Evolutionary conservation across 2,797 vertebrate species (phyloP).

Genomic region (Micrastur ruficollis): DNA sequence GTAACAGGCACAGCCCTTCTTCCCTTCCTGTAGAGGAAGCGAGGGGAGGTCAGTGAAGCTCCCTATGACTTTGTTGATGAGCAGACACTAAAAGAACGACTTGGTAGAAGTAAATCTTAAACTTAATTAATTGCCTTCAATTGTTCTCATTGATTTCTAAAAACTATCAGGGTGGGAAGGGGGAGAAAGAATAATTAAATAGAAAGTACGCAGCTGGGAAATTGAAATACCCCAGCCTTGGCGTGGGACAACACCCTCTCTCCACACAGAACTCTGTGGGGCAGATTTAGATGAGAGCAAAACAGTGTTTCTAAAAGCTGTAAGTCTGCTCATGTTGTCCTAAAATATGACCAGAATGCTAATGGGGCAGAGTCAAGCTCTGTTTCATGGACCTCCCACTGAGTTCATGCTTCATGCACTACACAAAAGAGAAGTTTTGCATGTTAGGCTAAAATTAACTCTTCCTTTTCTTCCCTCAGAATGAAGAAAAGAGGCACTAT

Average conservation of each 20-base stretch:
- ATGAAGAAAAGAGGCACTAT: not conserved
- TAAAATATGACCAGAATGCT: conserved; percentile 41
- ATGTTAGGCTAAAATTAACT: not conserved
- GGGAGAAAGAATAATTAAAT: not conserved
- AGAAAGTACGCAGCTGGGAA: not conserved
- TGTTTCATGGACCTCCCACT: conserved; percentile 17
- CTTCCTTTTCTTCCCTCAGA: not conserved
- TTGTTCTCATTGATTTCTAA: not conserved
- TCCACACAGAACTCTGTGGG: not conserved
- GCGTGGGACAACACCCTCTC: not conserved
- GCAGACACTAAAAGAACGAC: not conserved
- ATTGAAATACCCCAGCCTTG: not conserved
- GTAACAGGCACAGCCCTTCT: not conserved
- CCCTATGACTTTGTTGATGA: not conserved
- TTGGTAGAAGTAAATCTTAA: not conserved
- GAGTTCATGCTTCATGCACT: not conserved
- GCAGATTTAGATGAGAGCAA: conserved; percentile 15
- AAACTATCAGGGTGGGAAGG: fast-evolving
- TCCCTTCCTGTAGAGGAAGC: not conserved
- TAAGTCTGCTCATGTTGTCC: not conserved
- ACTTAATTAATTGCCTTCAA: not conserved
- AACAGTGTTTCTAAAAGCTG: not conserved
- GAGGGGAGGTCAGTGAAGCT: not conserved
- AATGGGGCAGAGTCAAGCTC: not conserved
- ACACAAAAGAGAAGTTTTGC: not conserved